Percentiles rank a stretch among this genome's conserved stretches.
Evolutionary conservation across 1,140 invertebrate genomes (phyloP).

Genomic region (Temnothorax curvispinosus): DNA sequence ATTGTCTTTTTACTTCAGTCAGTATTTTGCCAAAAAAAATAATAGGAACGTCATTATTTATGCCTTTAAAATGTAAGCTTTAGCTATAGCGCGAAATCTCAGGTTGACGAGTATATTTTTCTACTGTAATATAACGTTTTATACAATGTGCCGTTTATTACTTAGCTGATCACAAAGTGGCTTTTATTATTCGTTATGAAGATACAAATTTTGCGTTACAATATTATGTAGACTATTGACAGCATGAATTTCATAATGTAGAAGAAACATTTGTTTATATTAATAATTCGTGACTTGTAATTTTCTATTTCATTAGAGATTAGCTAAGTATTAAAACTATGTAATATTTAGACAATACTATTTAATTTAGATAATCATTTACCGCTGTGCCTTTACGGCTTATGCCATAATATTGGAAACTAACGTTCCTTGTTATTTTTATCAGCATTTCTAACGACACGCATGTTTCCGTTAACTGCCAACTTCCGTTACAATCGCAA

Average conservation of each 20-base stretch:
- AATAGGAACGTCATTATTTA: conserved; percentile 11
- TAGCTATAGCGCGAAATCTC: conserved; percentile 33
- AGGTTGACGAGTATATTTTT: conserved; percentile 33
- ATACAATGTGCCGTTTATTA: conserved; percentile 28
- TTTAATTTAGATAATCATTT: neutral
- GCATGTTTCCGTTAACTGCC: neutral
- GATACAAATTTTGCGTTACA: neutral
- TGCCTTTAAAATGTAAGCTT: conserved; percentile 20
- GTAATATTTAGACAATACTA: neutral
- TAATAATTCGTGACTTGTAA: neutral
- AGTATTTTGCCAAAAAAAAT: conserved; percentile 27
- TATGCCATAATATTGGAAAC: conserved; percentile 5
- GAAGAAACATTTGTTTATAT: neutral
- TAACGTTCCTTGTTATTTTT: neutral
- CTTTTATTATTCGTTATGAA: neutral
- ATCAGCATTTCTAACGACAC: neutral
- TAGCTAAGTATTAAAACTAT: neutral
- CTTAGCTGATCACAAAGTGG: conserved; percentile 8
- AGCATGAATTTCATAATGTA: neutral
- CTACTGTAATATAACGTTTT: conserved; percentile 27
- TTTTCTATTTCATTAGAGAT: neutral
- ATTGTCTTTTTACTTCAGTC: conserved; percentile 28
- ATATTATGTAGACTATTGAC: neutral
- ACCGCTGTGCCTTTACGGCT: neutral
- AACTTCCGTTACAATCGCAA: neutral